Evolutionary conservation across 1,140 invertebrate genomes (phyloP), one percentile per base, ranked within the genome.

Genomic region (Lineus longissimus): DNA sequence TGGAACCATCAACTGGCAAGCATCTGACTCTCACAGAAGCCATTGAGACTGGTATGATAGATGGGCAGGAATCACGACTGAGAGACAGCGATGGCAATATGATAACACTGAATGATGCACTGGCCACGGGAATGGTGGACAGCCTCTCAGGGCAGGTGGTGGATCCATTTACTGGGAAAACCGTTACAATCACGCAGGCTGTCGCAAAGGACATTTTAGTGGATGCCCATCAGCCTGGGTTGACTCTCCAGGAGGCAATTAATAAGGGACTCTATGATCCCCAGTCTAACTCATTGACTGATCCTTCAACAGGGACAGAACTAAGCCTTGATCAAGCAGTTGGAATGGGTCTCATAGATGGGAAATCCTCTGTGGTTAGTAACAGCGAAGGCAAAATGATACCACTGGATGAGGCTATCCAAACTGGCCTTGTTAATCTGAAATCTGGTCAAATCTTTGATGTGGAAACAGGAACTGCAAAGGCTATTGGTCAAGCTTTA

Each of bases 301-400:
- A 95, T 84, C 89, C 91, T 17, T 85, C 90, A 72, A 86, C 88
- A 68, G 91, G 92, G 62, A 88, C 92, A 69, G 79, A 87, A 2
- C 73, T 97, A 7, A 90, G 86, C 19, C 59, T 97, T 69, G 94
- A 95, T 77, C 86, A 88, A 62, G 94, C 95, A 41, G 80, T 94
- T 61, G 84, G 87, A 43, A 89, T 88, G 73, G 90, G 91, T 36
- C 86, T 92, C 60, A 87, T 95, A 73, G 91, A 93, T 83, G 86
- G 90, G 23, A 87, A 88, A 55, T 89, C 89, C 33, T 92, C 91
- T 13, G 81, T 73, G 11, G 68, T 95, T 70, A 83, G 90, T 25
- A 90, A 95, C 60, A 86, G 86, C 22, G 88, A 89, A 41, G 89
- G 91, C 70, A 85, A 87, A 40, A 85, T 86, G 54, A 84, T 91